A percentile compares a stretch with the other conserved stretches of the same genome.
Conservation (phyloP, 2,888 invertebrate genomes). For the Mythimna ferrago region DNA sequence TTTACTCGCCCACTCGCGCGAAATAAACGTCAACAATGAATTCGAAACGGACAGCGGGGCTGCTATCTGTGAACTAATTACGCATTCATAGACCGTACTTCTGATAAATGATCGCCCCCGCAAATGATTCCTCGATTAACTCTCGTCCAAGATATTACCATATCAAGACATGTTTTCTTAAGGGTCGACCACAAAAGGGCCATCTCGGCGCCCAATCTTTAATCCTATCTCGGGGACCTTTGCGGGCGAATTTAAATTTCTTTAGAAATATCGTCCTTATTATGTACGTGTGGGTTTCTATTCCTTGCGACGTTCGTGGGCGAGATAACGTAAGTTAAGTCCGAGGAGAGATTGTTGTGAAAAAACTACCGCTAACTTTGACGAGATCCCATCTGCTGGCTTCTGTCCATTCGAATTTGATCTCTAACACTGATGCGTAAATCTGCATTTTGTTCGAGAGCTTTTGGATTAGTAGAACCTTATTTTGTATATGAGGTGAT, state of each 20-base stretch:
- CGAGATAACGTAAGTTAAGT: constrained; percentile 91
- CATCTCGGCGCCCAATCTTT: constrained; percentile 90
- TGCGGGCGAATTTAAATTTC: constrained; percentile 91
- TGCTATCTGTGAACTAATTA: constrained; percentile 81
- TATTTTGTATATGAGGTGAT: constrained; percentile 91
- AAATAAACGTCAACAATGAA: constrained; percentile 83
- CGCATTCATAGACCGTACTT: constrained; percentile 84
- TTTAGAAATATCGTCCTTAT: constrained; percentile 91
- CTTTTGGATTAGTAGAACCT: constrained; percentile 87
- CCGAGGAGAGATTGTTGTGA: constrained; percentile 90
- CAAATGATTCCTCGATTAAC: constrained; percentile 89
- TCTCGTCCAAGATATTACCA: constrained; percentile 89
- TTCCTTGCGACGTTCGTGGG: constrained; percentile 89
- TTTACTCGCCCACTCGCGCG: constrained; percentile 82
- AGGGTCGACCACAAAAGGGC: constrained; percentile 90
- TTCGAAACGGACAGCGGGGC: constrained; percentile 69
- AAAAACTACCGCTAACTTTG: constrained; percentile 90
- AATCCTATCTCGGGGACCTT: constrained; percentile 91
- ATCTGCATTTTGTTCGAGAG: constrained; percentile 72
- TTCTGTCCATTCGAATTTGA: constrained; percentile 75
- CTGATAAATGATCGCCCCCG: constrained; percentile 86
- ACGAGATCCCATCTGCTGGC: constrained; percentile 84
- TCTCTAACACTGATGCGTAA: constrained; percentile 75
- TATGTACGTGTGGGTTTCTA: constrained; percentile 90
- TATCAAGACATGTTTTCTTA: constrained; percentile 91